A percentile compares a stretch with the other conserved stretches of the same genome.
Evolutionary conservation across 2,797 vertebrate genomes (phyloP).

Genomic region (Lacerta bilineata): DNA sequence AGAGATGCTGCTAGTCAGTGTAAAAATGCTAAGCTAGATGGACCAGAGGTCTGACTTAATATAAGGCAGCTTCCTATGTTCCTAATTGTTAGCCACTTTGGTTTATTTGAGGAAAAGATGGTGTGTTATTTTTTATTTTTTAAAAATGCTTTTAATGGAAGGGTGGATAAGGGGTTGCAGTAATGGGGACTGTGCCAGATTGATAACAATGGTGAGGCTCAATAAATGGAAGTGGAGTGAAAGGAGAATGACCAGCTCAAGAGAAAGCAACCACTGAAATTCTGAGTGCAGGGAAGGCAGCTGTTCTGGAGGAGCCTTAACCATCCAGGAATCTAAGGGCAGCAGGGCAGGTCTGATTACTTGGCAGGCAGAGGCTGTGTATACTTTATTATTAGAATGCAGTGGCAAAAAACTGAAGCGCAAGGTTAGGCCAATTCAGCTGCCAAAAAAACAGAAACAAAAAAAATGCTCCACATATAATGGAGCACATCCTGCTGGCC

Average conservation of each 20-base stretch:
- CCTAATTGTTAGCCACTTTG: neutral
- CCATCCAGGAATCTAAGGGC: constrained; percentile 40
- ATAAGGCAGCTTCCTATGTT: too few relatives aligned
- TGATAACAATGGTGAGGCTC: neutral
- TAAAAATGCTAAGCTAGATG: too few relatives aligned
- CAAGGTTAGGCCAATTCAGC: neutral
- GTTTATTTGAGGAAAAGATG: constrained; percentile 5
- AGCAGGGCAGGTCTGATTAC: constrained; percentile 22
- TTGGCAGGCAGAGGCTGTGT: constrained; percentile 8
- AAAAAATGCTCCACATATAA: neutral
- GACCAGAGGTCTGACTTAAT: too few relatives aligned
- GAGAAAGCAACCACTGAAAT: neutral
- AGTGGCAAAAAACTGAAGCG: neutral
- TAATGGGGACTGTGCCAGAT: neutral
- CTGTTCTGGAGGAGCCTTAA: constrained; percentile 14
- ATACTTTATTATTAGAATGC: constrained; percentile 37
- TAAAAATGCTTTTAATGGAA: neutral
- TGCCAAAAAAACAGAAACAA: neutral
- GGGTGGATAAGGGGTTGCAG: neutral
- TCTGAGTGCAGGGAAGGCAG: constrained; percentile 2
- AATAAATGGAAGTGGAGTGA: neutral
- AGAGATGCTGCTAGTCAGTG: too few relatives aligned
- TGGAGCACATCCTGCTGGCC: neutral
- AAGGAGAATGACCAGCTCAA: neutral
- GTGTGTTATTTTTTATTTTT: neutral